Conservation (phyloP, 2,888 invertebrate species). For the Drosophila paracracens region DNA sequence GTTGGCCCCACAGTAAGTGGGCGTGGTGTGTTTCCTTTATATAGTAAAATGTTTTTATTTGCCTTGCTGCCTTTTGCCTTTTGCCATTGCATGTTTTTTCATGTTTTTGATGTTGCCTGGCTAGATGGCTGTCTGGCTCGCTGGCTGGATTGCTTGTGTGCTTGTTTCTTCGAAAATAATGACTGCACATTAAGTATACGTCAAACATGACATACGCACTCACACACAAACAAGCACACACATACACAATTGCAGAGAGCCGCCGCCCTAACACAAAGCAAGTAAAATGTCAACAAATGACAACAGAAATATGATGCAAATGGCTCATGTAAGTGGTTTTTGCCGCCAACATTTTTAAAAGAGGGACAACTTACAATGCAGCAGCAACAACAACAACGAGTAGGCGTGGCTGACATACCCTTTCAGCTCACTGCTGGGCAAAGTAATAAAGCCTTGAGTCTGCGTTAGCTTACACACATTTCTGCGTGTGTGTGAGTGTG, state of each 20-base stretch:
- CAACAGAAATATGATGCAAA: slow-evolving; percentile 84
- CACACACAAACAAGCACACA: slow-evolving; percentile 31
- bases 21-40: slow-evolving; percentile 41
- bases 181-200: slow-evolving; percentile 78
- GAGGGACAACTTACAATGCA: slow-evolving; percentile 64
- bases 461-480: slow-evolving; percentile 17
- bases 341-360: slow-evolving; percentile 71
- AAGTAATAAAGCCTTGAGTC: slow-evolving; percentile 31
- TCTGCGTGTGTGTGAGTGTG: not conserved
- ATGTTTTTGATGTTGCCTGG: slow-evolving; percentile 38
- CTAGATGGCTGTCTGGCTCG: slow-evolving; percentile 14
- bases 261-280: slow-evolving; percentile 56
- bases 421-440: slow-evolving; percentile 1
- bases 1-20: slow-evolving; percentile 31
- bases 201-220: slow-evolving; percentile 55
- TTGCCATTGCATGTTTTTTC: slow-evolving; percentile 4
- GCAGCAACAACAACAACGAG: slow-evolving; percentile 15
- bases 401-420: slow-evolving; percentile 5
- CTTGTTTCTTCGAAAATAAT: slow-evolving; percentile 79
- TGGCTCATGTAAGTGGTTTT: slow-evolving; percentile 82
- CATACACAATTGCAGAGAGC: slow-evolving; percentile 13
- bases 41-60: slow-evolving; percentile 60
- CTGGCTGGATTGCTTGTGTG: slow-evolving; percentile 51
- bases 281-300: slow-evolving; percentile 81
- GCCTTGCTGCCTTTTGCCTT: slow-evolving; percentile 55